Evolutionary conservation across 2,113 vertebrate species (phyloP).

Genomic region (Eurystomus gularis): DNA sequence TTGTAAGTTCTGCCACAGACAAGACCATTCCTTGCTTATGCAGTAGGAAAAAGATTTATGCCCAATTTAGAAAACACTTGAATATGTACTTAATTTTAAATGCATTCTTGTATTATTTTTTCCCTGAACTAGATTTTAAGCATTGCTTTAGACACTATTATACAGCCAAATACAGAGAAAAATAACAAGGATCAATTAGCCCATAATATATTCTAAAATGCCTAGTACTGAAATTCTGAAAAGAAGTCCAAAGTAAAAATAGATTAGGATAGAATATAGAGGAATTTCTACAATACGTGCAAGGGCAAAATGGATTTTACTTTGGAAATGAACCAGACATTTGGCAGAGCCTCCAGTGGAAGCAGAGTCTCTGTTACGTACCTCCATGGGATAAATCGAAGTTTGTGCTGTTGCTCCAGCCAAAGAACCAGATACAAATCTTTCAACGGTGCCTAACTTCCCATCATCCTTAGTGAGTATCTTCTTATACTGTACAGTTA

Average conservation of each 20-base stretch:
- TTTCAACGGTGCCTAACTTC: slow-evolving; percentile 82
- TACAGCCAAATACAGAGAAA: not conserved
- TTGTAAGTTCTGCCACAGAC: not conserved
- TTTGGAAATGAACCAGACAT: not conserved
- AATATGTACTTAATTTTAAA: not conserved
- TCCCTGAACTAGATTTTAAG: not conserved
- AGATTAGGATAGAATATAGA: not conserved
- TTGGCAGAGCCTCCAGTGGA: not conserved
- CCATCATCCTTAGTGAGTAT: slow-evolving; percentile 83
- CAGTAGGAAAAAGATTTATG: not conserved
- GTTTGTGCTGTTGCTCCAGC: slow-evolving; percentile 95
- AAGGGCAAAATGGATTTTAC: not conserved
- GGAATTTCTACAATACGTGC: not conserved
- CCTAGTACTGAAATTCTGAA: not conserved
- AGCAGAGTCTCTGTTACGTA: slow-evolving; percentile 49
- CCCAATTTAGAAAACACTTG: not conserved
- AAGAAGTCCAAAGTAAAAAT: not conserved
- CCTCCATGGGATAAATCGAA: slow-evolving; percentile 97
- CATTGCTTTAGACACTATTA: not conserved
- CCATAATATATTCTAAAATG: not conserved
- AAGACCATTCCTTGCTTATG: not conserved
- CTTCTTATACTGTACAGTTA: slow-evolving; percentile 86
- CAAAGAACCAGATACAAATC: slow-evolving; percentile 92
- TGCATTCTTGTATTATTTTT: not conserved
- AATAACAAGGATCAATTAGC: not conserved